Evolutionary conservation across 2,797 vertebrate species (phyloP).

Genomic region (Pseudomugil gertrudae): DNA sequence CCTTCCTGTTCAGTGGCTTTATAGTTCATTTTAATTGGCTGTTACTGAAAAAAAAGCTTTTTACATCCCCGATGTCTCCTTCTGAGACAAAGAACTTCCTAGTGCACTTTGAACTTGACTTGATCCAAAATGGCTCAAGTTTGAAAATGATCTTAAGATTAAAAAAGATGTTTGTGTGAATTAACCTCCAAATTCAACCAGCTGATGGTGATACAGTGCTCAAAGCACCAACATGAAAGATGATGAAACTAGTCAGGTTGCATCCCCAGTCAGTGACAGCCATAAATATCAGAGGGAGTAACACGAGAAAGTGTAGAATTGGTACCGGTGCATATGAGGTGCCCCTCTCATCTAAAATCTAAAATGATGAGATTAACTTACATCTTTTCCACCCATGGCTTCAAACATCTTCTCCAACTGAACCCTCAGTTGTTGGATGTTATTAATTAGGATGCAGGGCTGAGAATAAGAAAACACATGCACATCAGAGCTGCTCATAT

Average conservation of each 20-base stretch:
- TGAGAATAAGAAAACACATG: constrained; percentile 54
- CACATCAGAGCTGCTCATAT: neutral
- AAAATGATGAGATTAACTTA: constrained; percentile 68
- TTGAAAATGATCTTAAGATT: neutral
- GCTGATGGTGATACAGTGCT: neutral
- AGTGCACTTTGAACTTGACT: neutral
- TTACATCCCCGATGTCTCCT: neutral
- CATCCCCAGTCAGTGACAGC: too few species aligned
- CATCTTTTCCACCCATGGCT: constrained; percentile 98
- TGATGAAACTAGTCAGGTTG: too few species aligned
- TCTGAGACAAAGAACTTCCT: too few species aligned
- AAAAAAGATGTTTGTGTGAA: neutral
- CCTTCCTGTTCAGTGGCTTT: neutral
- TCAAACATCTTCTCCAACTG: constrained; percentile 99
- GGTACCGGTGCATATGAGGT: neutral
- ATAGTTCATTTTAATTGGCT: neutral
- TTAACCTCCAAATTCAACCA: neutral
- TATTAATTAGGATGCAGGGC: constrained; percentile 98
- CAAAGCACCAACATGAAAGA: neutral
- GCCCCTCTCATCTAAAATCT: neutral
- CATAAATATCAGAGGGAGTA: neutral
- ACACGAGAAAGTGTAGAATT: neutral
- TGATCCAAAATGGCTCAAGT: neutral
- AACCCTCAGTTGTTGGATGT: constrained; percentile 96
- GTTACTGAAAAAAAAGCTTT: neutral